Base-by-base conservation (phyloP, 2,797 vertebrate species). In the Taenioides sp. region DNA sequence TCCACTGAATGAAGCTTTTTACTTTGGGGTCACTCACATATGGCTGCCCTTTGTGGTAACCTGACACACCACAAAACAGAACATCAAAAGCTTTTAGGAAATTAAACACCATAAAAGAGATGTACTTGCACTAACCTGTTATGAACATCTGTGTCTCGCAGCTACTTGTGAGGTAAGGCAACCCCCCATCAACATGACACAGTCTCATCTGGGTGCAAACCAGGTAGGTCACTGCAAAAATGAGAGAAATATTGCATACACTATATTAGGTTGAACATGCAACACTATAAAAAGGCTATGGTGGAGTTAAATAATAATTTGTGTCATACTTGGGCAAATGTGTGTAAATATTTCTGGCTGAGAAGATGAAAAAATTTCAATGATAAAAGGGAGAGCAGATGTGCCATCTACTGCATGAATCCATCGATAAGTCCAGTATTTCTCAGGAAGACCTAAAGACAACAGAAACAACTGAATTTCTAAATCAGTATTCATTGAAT, bases 131-230 rank as follows among this genome's bases (percentile, higher is more conserved):
- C 83, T 78, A 75, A 97, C 97, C 95, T 91, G 94, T 94, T 81
- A 95, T 94, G 82, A 95, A 96, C n/a, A 94, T 88, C 66, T 95
- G 93, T 5, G 96, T 97, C 89, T 98, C 96, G 65, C 92, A 94
- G 86, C 96, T 96, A 82, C 95, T 97, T 0, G 96, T 98, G 79
- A 99, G 95, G 77, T 97, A 97, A n/a, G 88, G 89, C 79, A 86
- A 72, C n/a, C 86, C 80, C 69, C 90, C 93, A 14, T 81, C 72
- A 70, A 91, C 93, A n/a, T 87, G 90, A 76, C 95, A 92, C 74
- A 96, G 92, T 76, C 95, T 94, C 96, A 98, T 96, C 81, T 99
- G 96, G 70, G 96, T 98, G 86, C 96, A 98, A 71, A 97, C 92
- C 77, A 99, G 83, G 86, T 95, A 95, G 10, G 88, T 88, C 94